Conservation (phyloP, 2,113 vertebrate genomes). For the Melanerpes aurifrons region DNA sequence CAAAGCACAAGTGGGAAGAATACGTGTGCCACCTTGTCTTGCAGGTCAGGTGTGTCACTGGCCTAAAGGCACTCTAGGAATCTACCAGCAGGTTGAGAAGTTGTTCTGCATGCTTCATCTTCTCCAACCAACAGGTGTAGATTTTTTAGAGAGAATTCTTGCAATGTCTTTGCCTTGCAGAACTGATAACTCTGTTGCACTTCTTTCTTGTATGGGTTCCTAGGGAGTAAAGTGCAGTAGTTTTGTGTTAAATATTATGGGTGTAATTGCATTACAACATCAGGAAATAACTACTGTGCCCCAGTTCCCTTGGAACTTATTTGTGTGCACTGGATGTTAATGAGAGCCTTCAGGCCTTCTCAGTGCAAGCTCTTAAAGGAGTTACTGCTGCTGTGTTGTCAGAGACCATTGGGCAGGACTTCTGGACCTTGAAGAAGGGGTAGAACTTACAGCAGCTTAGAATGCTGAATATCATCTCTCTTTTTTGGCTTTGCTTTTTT, state of each 20-base stretch:
- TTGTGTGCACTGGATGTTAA: not conserved
- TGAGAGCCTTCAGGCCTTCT: not conserved
- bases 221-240: not conserved
- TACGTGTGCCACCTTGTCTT: not conserved
- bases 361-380: not conserved
- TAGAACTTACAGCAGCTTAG: not conserved
- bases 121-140: not conserved
- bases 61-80: not conserved
- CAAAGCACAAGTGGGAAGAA: not conserved
- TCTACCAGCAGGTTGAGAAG: not conserved
- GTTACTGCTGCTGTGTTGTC: not conserved
- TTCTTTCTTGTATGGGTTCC: not conserved
- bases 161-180: not conserved
- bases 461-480: not conserved
- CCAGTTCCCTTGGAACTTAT: not conserved
- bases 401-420: not conserved
- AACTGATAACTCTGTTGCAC: not conserved
- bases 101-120: not conserved
- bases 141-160: not conserved
- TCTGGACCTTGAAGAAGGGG: not conserved
- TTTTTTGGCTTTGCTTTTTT: not conserved
- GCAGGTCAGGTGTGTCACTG: not conserved
- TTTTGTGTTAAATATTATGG: not conserved
- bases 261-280: not conserved
- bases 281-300: not conserved